Percentiles rank a stretch among this genome's conserved stretches.
These are phyloP conservation scores for Apogon talboti DNA, from an alignment of 2,797 vertebrate genomes.

Conservation along the genomic window DNA sequence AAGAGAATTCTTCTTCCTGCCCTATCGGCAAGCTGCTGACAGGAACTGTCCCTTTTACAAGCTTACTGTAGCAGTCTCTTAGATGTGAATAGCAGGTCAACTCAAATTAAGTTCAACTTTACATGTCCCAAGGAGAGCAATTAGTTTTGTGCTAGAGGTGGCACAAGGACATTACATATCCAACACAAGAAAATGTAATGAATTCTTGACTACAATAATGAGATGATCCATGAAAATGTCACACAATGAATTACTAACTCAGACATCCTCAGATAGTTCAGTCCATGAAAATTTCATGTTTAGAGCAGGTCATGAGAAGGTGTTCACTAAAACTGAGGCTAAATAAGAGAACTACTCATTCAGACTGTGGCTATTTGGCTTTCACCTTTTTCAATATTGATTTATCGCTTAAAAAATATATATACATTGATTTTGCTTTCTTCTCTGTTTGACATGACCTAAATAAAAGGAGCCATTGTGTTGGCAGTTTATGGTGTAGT, in stretches of 20 bases:
- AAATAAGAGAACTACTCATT: slow-evolving; percentile 1
- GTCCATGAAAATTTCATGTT: slow-evolving; percentile 31
- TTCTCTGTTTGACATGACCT: background rate
- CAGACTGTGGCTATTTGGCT: background rate
- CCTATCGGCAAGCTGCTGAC: slow-evolving; percentile 45
- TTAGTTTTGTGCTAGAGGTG: slow-evolving; percentile 72
- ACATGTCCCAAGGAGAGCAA: slow-evolving; percentile 81
- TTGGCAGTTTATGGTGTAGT: background rate
- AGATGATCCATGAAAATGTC: slow-evolving; percentile 71
- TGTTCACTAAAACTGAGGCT: slow-evolving; percentile 17
- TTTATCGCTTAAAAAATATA: background rate
- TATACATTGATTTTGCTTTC: background rate
- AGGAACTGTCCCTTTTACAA: slow-evolving; percentile 58
- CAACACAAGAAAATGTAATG: slow-evolving; percentile 57
- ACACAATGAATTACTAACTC: slow-evolving; percentile 49
- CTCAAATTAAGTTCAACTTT: slow-evolving; percentile 75
- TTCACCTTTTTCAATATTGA: background rate
- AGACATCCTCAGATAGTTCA: slow-evolving; percentile 38
- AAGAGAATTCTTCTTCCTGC: slow-evolving; percentile 44
- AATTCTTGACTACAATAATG: slow-evolving; percentile 71
- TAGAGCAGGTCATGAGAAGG: slow-evolving; percentile 26
- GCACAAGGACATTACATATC: slow-evolving; percentile 65
- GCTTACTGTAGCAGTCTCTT: slow-evolving; percentile 54
- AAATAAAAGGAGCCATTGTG: background rate
- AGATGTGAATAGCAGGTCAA: slow-evolving; percentile 70